phyloP scores from a whole-genome alignment of 1,140 invertebrate genomes.

The Dinothrombium tinctorium region DNA sequence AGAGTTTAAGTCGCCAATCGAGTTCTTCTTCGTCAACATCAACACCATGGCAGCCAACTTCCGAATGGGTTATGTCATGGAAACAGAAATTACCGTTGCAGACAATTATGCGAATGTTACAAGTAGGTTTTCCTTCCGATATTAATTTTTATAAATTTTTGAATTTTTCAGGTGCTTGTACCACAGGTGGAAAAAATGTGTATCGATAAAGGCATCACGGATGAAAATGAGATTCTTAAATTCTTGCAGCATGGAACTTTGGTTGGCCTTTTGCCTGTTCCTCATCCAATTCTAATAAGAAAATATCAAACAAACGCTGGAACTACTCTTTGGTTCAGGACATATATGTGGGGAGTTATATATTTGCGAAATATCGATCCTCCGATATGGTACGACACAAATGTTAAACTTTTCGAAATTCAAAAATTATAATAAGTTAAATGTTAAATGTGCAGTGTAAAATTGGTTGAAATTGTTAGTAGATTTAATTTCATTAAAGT shows the following conservation, averaged over 20 bases:
- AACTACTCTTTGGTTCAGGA: conserved; percentile 95
- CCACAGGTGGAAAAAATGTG: conserved; percentile 99
- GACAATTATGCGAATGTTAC: conserved; percentile 92
- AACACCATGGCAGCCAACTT: conserved; percentile 46
- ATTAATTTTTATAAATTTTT: conserved; percentile 47
- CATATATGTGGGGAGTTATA: conserved; percentile 98
- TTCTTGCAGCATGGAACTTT: conserved; percentile 96
- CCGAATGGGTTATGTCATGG: conserved; percentile 89
- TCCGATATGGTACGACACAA: conserved; percentile 97
- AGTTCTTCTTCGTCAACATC: conserved; percentile 2
- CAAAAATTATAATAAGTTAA: conserved; percentile 24
- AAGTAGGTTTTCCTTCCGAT: conserved; percentile 23
- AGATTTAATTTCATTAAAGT: not conserved
- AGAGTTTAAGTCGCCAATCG: conserved; percentile 7
- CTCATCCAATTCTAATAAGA: conserved; percentile 92
- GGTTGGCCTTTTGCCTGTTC: conserved; percentile 88
- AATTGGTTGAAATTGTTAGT: not conserved
- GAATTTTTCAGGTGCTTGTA: conserved; percentile 86
- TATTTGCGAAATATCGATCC: conserved; percentile 94
- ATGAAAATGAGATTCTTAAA: conserved; percentile 96
- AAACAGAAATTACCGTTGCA: conserved; percentile 88
- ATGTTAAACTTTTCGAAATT: conserved; percentile 95
- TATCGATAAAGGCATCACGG: conserved; percentile 90
- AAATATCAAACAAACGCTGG: conserved; percentile 88
- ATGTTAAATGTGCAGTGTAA: not conserved